Evolutionary conservation across 2,888 invertebrate species (phyloP), one percentile per base, ranked within the genome.

Genomic region (Ectemnius continuus): DNA sequence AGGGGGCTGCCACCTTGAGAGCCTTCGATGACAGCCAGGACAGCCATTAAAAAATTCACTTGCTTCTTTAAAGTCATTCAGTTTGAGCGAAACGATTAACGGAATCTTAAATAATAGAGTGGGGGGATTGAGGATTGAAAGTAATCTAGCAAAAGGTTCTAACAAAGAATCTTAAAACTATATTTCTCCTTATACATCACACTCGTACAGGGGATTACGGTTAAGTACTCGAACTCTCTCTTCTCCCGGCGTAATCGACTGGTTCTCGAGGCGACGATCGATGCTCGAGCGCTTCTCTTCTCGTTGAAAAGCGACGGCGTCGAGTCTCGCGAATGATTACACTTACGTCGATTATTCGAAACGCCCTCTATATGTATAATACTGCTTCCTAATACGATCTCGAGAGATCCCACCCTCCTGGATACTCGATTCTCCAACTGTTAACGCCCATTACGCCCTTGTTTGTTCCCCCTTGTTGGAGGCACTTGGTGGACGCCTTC

Each of bases 161-260:
- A 48, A 48, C 46, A 72, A 72, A n/a, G 46, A 4, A 48, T 69
- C n/a, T 59, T 64, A 69, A 56, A 63, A 63, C 3, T 73, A 70
- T 73, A 52, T 52, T 52, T 63, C 63, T 69, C 69, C 52, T 20
- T 26, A 70, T 20, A 60, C 36, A 46, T 52, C 36, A 71, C 23
- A 61, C 14, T 4, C 36, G 28, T 36, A 46, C 45, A 61, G 26
- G 18, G 60, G 16, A 52, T 52, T 69, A 72, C 18, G 18, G 56
- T 70, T 72, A 72, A 69, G 48, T 47, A 16, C 48, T 68, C 47
- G 36, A 69, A 56, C 47, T 69, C 45, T 46, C 28, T 56, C 23
- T 28, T 13, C 20, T 18, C 61, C 56, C 20, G 57, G 61, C 8
- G 18, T 23, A 18, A 18, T 61, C 61, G 47, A 16, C 16, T n/a